These are phyloP conservation scores for Gallinago nigripennis DNA, from an alignment of 2,797 vertebrate species.

Conservation along the genomic window DNA sequence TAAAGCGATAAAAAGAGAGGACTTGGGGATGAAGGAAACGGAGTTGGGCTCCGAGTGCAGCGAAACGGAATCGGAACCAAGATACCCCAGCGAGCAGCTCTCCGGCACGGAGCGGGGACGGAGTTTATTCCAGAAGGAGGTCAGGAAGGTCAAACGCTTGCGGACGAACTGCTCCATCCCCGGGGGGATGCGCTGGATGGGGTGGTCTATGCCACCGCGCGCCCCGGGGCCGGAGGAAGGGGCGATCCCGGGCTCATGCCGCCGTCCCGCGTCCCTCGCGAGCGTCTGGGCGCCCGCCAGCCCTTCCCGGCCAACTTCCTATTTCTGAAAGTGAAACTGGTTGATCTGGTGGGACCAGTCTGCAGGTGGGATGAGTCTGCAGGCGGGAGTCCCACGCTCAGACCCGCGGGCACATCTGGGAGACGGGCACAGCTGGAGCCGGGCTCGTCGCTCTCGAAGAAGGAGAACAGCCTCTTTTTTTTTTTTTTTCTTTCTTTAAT, in stretches of 20 bases:
- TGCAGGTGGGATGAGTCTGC: conserved; percentile 46
- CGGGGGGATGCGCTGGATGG: accelerated
- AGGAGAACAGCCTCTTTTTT: neutral
- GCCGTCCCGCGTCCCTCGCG: neutral
- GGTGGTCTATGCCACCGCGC: neutral
- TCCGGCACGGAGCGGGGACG: conserved; percentile 76
- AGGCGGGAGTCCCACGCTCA: conserved; percentile 3
- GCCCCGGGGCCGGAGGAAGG: too few relatives aligned
- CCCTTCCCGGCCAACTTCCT: conserved; percentile 29
- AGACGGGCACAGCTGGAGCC: conserved; percentile 39
- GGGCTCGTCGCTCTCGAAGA: neutral
- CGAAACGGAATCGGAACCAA: conserved; percentile 47
- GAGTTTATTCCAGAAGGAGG: conserved; percentile 86
- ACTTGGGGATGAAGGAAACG: neutral
- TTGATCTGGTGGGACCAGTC: conserved; percentile 55
- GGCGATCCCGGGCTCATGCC: neutral
- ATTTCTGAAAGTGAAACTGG: conserved; percentile 69
- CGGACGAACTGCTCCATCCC: conserved; percentile 88
- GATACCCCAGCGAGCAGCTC: conserved; percentile 7
- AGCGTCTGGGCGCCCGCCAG: neutral
- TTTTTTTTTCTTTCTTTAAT: neutral
- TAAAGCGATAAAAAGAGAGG: conserved; percentile 78
- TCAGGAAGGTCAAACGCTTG: conserved; percentile 82
- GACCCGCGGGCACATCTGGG: conserved; percentile 53
- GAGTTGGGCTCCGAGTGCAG: conserved; percentile 7